Evolutionary conservation across 2,888 invertebrate genomes (phyloP).

Genomic region (Sphecodes monilicornis): DNA sequence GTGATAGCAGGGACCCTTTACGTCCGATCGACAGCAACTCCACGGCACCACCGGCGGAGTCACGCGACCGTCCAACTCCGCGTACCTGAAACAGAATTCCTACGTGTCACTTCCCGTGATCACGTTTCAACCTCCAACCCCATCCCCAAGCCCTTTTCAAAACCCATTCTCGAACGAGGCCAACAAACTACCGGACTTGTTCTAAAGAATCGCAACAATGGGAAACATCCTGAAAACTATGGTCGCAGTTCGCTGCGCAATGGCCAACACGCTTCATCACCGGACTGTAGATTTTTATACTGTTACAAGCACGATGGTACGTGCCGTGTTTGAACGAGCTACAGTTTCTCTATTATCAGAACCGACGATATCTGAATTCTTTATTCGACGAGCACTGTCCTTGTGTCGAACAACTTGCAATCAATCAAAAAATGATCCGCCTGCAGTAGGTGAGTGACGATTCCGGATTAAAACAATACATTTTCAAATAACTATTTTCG

Average conservation of each 20-base stretch:
- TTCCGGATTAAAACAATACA: no score
- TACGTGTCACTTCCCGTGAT: constrained; percentile 47
- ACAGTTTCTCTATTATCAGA: neutral
- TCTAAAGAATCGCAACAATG: constrained; percentile 2
- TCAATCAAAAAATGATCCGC: neutral
- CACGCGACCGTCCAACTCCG: constrained; percentile 85
- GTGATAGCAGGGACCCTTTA: constrained; percentile 87
- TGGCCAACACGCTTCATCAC: neutral
- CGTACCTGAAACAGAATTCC: constrained; percentile 81
- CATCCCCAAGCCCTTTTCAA: neutral
- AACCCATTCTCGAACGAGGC: neutral
- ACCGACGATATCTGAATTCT: neutral
- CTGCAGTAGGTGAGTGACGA: no score
- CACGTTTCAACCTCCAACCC: constrained; percentile 23
- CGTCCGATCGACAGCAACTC: constrained; percentile 87
- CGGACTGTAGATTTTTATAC: neutral
- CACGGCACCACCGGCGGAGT: constrained; percentile 86
- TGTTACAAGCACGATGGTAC: neutral
- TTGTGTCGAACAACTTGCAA: neutral
- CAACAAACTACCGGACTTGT: neutral
- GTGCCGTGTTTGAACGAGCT: neutral
- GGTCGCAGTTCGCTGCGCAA: neutral
- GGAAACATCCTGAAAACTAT: neutral
- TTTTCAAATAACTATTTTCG: no score
- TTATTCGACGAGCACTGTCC: neutral